Conservation (phyloP, 2,888 invertebrate species). For the Erebia ligea region DNA sequence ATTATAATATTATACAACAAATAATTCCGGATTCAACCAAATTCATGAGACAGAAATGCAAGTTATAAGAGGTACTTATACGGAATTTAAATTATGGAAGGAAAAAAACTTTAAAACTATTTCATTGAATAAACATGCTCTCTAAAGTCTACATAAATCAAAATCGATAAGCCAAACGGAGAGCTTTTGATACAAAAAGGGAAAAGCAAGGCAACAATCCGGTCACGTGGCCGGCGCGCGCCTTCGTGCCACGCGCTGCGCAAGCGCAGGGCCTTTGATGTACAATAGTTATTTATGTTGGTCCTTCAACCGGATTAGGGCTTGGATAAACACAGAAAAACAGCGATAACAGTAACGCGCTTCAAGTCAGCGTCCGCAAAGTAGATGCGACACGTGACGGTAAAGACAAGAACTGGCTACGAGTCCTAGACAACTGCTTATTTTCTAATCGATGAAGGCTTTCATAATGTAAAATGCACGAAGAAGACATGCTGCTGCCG, state of each 20-base stretch:
- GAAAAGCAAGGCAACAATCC: conserved; percentile 64
- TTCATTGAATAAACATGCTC: conserved; percentile 13
- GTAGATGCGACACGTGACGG: too few species aligned
- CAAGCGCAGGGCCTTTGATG: conserved; percentile 50
- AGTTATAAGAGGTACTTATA: too few species aligned
- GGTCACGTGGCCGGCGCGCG: conserved; percentile 79
- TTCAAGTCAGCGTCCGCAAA: not conserved
- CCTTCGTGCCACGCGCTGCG: conserved; percentile 71
- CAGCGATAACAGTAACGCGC: not conserved
- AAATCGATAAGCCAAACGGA: conserved; percentile 36
- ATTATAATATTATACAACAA: too few species aligned
- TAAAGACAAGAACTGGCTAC: too few species aligned
- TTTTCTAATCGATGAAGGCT: too few species aligned
- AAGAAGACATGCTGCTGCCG: too few species aligned
- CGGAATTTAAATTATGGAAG: not conserved
- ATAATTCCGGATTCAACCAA: not conserved
- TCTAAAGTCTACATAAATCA: conserved; percentile 38
- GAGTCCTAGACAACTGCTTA: too few species aligned
- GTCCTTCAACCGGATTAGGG: conserved; percentile 55
- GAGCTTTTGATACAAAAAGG: conserved; percentile 66
- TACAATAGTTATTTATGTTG: conserved; percentile 60
- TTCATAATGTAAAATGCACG: too few species aligned
- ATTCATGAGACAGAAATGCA: not conserved
- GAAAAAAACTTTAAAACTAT: not conserved
- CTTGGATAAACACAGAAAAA: not conserved